These are phyloP conservation scores for Mungos mungo DNA, from an alignment of 2,113 vertebrate species.

Conservation along the genomic window DNA sequence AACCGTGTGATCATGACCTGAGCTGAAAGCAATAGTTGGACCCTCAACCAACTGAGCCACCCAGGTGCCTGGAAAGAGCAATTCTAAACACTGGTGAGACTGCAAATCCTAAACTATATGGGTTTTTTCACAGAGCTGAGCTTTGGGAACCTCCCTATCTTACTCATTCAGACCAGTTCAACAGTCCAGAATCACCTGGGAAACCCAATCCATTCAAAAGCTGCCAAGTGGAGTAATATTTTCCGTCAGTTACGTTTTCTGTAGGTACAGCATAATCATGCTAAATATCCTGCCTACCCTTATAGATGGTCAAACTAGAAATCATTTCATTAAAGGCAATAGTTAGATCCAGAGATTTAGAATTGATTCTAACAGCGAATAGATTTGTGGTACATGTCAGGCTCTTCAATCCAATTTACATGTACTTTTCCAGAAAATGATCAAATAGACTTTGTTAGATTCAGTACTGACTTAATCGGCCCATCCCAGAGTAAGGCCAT, in stretches of 20 bases:
- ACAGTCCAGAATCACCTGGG: not conserved
- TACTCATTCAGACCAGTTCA: not conserved
- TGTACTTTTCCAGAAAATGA: not conserved
- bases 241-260: not conserved
- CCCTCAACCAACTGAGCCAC: not conserved
- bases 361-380: not conserved
- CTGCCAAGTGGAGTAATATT: not conserved
- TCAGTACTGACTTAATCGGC: not conserved
- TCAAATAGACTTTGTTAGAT: not conserved
- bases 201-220: not conserved
- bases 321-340: not conserved
- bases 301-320: not conserved
- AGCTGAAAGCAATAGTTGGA: too few relatives aligned
- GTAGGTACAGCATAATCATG: not conserved
- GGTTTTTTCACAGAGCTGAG: not conserved
- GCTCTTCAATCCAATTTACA: not conserved
- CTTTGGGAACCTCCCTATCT: not conserved
- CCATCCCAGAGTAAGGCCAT: not conserved
- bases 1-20: too few relatives aligned
- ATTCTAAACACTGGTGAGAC: not conserved
- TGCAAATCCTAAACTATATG: not conserved
- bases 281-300: not conserved
- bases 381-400: not conserved
- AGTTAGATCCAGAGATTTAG: not conserved
- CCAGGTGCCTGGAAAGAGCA: not conserved